These are phyloP conservation scores for Centruroides vittatus DNA, from an alignment of 1,140 invertebrate genomes.

Conservation along the genomic window DNA sequence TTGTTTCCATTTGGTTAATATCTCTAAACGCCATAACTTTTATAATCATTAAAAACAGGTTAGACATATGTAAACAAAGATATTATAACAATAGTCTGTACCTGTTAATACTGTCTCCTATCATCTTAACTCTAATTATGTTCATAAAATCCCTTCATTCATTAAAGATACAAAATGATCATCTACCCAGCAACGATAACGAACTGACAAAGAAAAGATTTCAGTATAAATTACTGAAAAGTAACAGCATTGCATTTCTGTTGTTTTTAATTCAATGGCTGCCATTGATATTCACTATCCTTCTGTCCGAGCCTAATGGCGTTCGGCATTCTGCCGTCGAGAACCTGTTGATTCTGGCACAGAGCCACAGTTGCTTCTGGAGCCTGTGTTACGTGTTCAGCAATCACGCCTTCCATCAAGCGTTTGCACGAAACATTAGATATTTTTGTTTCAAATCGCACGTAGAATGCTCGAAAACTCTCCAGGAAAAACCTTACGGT, in stretches of 20 bases:
- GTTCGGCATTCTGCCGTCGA: slow-evolving; percentile 2
- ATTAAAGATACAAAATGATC: slow-evolving; percentile 7
- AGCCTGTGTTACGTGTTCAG: slow-evolving; percentile 14
- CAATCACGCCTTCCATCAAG: slow-evolving; percentile 15
- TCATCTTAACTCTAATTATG: slow-evolving; percentile 4
- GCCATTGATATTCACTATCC: slow-evolving; percentile 11
- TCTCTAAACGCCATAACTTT: background rate
- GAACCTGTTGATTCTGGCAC: slow-evolving; percentile 12
- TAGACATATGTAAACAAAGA: slow-evolving; percentile 10
- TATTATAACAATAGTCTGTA: slow-evolving; percentile 11
- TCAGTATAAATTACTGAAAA: slow-evolving; percentile 14
- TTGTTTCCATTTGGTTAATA: slow-evolving; percentile 1
- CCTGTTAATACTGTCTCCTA: slow-evolving; percentile 8
- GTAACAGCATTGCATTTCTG: slow-evolving; percentile 14
- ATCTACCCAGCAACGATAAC: slow-evolving; percentile 6
- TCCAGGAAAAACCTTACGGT: slow-evolving; percentile 16
- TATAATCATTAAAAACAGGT: slow-evolving; percentile 4
- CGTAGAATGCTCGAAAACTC: slow-evolving; percentile 17
- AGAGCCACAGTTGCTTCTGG: slow-evolving; percentile 16
- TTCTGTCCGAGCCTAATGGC: background rate
- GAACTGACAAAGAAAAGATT: slow-evolving; percentile 15
- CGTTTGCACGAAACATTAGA: slow-evolving; percentile 14
- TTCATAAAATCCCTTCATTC: slow-evolving; percentile 10
- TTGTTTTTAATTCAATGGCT: slow-evolving; percentile 16
- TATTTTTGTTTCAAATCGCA: slow-evolving; percentile 19